Evolutionary conservation across 2,888 invertebrate species (phyloP).

Genomic region (Calliphora vomitoria): DNA sequence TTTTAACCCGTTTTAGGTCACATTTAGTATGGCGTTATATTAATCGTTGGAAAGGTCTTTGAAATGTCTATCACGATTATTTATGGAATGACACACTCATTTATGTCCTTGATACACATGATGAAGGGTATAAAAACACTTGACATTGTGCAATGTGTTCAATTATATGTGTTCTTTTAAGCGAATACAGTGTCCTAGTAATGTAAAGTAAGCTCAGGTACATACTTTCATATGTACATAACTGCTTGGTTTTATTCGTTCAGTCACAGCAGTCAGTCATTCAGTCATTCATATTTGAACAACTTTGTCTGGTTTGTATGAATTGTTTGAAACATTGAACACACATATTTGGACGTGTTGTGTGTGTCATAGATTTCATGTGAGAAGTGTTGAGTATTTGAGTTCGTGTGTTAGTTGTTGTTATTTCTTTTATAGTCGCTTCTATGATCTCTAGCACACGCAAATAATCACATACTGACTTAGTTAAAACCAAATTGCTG

Average conservation of each 20-base stretch:
- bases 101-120: too few species aligned
- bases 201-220: conserved; percentile 12
- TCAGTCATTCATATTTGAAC: conserved; percentile 21
- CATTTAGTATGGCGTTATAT: too few species aligned
- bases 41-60: too few species aligned
- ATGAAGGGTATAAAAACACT: not conserved
- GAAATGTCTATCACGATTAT: too few species aligned
- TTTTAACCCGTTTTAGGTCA: too few species aligned
- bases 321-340: not conserved
- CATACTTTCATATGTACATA: not conserved
- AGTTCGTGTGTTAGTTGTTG: not conserved
- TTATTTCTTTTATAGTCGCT: conserved; percentile 14
- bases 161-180: too few species aligned
- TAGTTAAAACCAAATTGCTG: not conserved
- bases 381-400: not conserved
- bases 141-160: conserved; percentile 47
- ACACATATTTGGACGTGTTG: not conserved
- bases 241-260: not conserved
- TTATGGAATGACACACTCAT: too few species aligned
- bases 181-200: conserved; percentile 2
- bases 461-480: not conserved
- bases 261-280: not conserved
- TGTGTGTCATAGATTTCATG: not conserved
- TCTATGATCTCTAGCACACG: not conserved
- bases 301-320: conserved; percentile 41